A percentile compares a stretch with the other conserved stretches of the same genome.
These are phyloP conservation scores for Proteles cristata DNA, from an alignment of 2,113 vertebrate species.

Conservation along the genomic window DNA sequence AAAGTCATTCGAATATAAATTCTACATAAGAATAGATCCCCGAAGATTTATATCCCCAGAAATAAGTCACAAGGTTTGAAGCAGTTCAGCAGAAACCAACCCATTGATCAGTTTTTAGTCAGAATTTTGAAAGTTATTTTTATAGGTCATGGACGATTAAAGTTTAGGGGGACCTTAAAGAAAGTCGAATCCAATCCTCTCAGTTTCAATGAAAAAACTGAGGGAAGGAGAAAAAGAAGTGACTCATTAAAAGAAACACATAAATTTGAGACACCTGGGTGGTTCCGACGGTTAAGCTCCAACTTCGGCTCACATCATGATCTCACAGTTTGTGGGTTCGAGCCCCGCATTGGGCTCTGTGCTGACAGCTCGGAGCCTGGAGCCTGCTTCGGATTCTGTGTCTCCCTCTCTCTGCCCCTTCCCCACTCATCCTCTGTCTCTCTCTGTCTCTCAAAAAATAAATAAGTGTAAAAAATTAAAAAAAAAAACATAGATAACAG, in stretches of 20 bases:
- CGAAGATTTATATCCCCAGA: background rate
- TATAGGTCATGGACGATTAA: conserved; percentile 9
- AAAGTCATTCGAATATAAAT: conserved; percentile 48
- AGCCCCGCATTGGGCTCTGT: no score
- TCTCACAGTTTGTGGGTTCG: no score
- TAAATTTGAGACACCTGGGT: background rate
- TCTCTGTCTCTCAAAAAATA: no score
- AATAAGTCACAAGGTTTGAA: conserved; percentile 32
- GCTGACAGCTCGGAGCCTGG: no score
- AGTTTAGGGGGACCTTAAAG: background rate
- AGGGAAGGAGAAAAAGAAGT: background rate
- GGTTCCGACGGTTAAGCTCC: no score
- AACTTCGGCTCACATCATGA: no score
- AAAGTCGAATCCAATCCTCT: background rate
- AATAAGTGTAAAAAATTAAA: no score
- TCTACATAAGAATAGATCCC: background rate
- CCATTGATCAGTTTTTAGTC: background rate
- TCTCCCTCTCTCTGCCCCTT: no score
- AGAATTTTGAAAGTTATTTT: conserved; percentile 56
- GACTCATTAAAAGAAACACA: background rate
- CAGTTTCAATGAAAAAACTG: conserved; percentile 24
- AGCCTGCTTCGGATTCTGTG: no score
- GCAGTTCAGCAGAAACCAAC: background rate
- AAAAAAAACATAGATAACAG: no score
- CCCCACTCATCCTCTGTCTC: no score